Conservation (phyloP, 2,888 invertebrate genomes). For the Perdita meconis region DNA sequence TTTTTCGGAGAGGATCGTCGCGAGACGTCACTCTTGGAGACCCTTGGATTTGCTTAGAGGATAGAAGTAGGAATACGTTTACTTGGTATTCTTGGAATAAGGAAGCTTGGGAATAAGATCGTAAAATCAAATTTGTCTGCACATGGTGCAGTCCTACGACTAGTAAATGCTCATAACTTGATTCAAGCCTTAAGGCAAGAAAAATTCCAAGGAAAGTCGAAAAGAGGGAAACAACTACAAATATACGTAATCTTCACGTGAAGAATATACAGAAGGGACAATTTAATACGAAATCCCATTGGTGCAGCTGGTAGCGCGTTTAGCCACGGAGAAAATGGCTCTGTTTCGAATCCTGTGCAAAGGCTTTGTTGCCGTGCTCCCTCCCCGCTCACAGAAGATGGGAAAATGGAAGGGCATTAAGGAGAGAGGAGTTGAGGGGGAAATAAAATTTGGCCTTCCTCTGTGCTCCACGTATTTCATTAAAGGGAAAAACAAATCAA, state of each 20-base stretch:
- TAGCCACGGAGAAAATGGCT: constrained; percentile 12
- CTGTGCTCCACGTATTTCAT: constrained; percentile 42
- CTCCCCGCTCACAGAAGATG: not conserved
- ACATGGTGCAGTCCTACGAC: too few species aligned
- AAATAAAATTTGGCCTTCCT: constrained; percentile 30
- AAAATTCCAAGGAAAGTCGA: too few species aligned
- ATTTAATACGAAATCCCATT: constrained; percentile 24
- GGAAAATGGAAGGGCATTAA: not conserved
- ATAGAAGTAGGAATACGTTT: not conserved
- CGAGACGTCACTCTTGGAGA: not conserved
- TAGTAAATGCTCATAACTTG: not conserved
- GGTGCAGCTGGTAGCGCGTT: not conserved
- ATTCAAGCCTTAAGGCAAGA: not conserved
- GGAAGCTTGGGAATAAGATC: too few species aligned
- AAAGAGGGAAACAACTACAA: too few species aligned
- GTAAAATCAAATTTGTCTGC: too few species aligned
- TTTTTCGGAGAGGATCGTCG: not conserved
- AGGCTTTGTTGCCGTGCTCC: constrained; percentile 18
- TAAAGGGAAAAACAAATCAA: constrained; percentile 37
- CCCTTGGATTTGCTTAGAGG: not conserved
- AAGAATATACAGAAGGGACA: constrained; percentile 32
- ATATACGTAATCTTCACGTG: constrained; percentile 31
- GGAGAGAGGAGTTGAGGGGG: not conserved
- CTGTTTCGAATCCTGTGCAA: constrained; percentile 3
- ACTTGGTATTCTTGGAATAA: too few species aligned